A percentile compares a stretch with the other conserved stretches of the same genome.
phyloP scores from a whole-genome alignment of 2,888 invertebrate genomes.

The Clepsis dumicolana region DNA sequence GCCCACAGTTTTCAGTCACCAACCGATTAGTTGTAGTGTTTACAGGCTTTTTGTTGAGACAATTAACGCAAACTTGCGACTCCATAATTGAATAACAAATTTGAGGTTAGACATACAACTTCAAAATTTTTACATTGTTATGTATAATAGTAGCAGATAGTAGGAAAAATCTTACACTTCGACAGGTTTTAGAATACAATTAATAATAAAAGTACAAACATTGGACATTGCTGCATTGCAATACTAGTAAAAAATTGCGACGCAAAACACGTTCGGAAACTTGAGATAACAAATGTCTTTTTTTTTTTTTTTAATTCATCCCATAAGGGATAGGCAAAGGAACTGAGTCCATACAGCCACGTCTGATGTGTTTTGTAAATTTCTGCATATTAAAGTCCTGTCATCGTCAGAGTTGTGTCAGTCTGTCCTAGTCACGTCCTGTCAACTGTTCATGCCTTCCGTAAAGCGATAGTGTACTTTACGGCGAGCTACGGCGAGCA shows the following conservation, averaged over 20 bases:
- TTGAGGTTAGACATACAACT: slow-evolving; percentile 49
- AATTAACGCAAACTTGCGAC: slow-evolving; percentile 86
- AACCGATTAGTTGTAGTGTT: slow-evolving; percentile 87
- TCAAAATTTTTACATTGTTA: slow-evolving; percentile 32
- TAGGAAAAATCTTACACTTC: not conserved
- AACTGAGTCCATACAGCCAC: too few relatives aligned
- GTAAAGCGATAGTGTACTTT: too few relatives aligned
- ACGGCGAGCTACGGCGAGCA: too few relatives aligned
- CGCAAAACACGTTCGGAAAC: slow-evolving; percentile 32
- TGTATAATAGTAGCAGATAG: slow-evolving; percentile 11
- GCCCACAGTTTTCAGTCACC: slow-evolving; percentile 91
- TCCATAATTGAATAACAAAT: slow-evolving; percentile 65
- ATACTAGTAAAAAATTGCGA: slow-evolving; percentile 20
- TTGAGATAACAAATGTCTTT: slow-evolving; percentile 13
- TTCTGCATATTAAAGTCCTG: too few relatives aligned
- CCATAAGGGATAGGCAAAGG: too few relatives aligned
- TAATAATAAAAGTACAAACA: slow-evolving; percentile 3
- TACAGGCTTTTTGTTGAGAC: slow-evolving; percentile 83
- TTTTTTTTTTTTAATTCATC: too few relatives aligned
- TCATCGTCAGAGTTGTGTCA: too few relatives aligned
- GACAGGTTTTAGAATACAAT: not conserved
- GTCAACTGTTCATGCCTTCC: too few relatives aligned
- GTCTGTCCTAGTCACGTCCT: too few relatives aligned
- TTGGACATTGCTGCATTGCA: not conserved
- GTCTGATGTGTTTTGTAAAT: too few relatives aligned